Conservation (phyloP, 2,113 vertebrate species). For the Entelurus aequoreus region DNA sequence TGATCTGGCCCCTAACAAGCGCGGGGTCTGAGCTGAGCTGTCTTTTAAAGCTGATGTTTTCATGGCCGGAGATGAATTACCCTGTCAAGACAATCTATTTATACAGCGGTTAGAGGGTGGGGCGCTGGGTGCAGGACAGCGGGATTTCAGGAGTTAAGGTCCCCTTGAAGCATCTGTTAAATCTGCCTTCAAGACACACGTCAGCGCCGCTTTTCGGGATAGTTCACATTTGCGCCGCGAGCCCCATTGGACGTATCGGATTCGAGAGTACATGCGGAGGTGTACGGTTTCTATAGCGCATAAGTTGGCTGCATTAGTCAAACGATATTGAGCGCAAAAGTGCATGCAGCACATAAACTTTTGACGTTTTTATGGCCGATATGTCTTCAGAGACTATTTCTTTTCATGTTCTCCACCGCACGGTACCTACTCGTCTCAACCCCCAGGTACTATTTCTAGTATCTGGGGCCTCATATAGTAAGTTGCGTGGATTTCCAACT, state of each 20-base stretch:
- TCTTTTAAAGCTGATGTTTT: constrained; percentile 92
- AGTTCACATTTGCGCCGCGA: no score
- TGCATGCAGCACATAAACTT: constrained; percentile 38
- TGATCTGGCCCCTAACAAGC: constrained; percentile 93
- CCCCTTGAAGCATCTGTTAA: constrained; percentile 81
- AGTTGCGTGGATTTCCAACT: no score
- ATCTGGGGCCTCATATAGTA: no score
- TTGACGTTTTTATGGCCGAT: no score
- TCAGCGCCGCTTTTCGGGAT: constrained; percentile 50
- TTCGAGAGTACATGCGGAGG: constrained; percentile 22
- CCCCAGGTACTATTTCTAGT: no score
- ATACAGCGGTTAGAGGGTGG: constrained; percentile 85
- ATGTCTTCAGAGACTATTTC: no score
- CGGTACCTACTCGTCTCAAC: no score
- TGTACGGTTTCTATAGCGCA: constrained; percentile 18
- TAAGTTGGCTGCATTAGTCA: constrained; percentile 40
- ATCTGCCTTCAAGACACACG: constrained; percentile 72
- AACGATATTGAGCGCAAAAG: constrained; percentile 47
- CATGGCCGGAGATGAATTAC: constrained; percentile 92
- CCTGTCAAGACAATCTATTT: constrained; percentile 92
- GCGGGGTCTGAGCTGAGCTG: constrained; percentile 83
- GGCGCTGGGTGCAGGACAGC: constrained; percentile 79
- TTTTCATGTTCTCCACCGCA: no score
- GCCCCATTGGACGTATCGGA: background rate
- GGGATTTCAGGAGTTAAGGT: constrained; percentile 86